Evolutionary conservation across 1,140 invertebrate genomes (phyloP), one percentile per base, ranked within the genome.

Genomic region (Pararge aegeria): DNA sequence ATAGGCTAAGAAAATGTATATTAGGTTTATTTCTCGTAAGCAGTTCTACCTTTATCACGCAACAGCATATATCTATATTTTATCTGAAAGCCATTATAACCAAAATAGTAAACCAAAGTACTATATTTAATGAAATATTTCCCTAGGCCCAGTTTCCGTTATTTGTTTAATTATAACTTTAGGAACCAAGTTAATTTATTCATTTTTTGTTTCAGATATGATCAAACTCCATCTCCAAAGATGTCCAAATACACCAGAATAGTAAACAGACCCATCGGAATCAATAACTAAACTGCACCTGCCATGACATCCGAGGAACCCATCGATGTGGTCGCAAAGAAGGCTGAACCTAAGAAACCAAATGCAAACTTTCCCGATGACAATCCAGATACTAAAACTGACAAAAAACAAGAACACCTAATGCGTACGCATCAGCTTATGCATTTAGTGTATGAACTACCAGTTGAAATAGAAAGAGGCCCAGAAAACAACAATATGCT

Each of bases 351-450:
- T n/a, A 85, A 83, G 61, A 83, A 87, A 29, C 61, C 74, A 40
- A 72, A 79, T 37, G 70, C 73, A 0, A 83, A 79, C 13, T 79
- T 76, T 29, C 58, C 68, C 5, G 73, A 76, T 19, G 73, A 74
- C 1, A 75, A 70, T 44, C 65, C 67, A 24, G 73, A 77, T 24
- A 73, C 66, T 27, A 76, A 78, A 66, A 55, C 66, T 30, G 73
- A 63, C 16, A 85, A 80, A 65, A 59, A 73, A 18, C 64, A 64
- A 10, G 71, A 78, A 19, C 70, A 81, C 52, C 59, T 73, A 21
- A 80, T 78, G 75, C 64, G 73, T 12, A 83, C 88, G n/a, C 78
- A 87, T 27, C 88, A 90, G 60, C 77, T 91, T n/a, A 89, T 90
- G 80, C 77, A 85, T 46, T 64, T 90, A 24, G 87, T 90, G 0